Conservation (phyloP, 1,140 invertebrate genomes). For the Anoplolepis gracilipes region DNA sequence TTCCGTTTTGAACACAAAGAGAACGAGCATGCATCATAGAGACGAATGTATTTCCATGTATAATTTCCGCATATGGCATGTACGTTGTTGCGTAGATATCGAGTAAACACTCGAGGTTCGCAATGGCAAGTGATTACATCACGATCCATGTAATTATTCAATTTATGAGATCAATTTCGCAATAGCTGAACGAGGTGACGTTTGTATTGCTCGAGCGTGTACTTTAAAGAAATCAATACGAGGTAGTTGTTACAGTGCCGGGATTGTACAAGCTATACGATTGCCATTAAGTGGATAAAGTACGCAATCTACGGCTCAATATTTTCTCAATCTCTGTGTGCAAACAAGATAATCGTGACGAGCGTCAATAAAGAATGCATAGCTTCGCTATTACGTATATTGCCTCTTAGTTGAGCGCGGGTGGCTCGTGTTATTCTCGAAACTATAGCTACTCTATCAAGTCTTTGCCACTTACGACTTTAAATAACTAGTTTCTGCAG, state of each 20-base stretch:
- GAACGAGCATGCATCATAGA: not conserved
- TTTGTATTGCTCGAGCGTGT: not conserved
- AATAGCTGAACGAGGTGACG: not conserved
- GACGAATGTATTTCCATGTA: constrained; percentile 25
- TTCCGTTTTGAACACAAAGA: constrained; percentile 19
- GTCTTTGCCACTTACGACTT: constrained; percentile 31
- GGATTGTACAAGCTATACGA: not conserved
- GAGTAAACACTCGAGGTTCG: not conserved
- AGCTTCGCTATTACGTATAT: constrained; percentile 40
- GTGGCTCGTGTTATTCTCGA: constrained; percentile 56
- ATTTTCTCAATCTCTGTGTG: constrained; percentile 45
- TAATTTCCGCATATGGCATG: not conserved
- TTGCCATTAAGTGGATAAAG: constrained; percentile 15
- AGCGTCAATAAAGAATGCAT: constrained; percentile 50
- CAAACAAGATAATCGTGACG: constrained; percentile 51
- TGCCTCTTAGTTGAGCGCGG: constrained; percentile 38
- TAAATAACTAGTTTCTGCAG: not conserved
- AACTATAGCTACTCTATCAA: constrained; percentile 27
- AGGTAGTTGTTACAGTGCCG: not conserved
- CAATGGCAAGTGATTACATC: not conserved
- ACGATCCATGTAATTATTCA: not conserved
- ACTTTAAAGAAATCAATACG: constrained; percentile 20
- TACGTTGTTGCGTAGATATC: not conserved
- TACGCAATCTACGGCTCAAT: constrained; percentile 41
- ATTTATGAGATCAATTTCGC: not conserved